A percentile compares a stretch with the other conserved stretches of the same genome.
Conservation (phyloP, 2,888 invertebrate genomes). For the Aspidapion aeneum region DNA sequence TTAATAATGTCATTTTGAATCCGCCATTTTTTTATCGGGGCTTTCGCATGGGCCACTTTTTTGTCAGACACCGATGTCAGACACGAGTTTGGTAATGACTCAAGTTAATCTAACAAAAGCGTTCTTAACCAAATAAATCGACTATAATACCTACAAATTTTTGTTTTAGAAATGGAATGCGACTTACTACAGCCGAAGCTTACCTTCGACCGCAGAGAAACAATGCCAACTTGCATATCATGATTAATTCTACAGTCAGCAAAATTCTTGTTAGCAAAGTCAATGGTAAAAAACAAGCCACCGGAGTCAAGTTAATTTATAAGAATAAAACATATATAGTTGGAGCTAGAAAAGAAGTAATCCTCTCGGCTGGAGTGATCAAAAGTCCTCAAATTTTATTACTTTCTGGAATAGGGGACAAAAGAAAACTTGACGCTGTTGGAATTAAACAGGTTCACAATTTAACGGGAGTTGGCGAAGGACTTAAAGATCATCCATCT, state of each 20-base stretch:
- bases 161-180: conserved; percentile 34
- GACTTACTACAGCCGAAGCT: conserved; percentile 55
- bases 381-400: not conserved
- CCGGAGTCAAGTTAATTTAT: conserved; percentile 58
- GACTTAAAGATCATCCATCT: conserved; percentile 57
- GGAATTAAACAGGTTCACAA: conserved; percentile 58
- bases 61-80: too few species aligned
- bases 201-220: conserved; percentile 56
- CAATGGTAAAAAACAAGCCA: conserved; percentile 47
- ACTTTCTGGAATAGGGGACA: conserved; percentile 56
- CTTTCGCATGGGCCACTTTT: too few species aligned
- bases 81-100: too few species aligned
- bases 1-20: too few species aligned
- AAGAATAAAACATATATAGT: conserved; percentile 49
- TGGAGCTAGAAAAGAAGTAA: conserved; percentile 54
- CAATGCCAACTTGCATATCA: conserved; percentile 56
- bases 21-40: too few species aligned
- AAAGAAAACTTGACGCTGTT: conserved; percentile 53
- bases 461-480: conserved; percentile 61
- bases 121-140: too few species aligned
- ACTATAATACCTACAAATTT: too few species aligned
- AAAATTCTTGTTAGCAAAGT: conserved; percentile 48
- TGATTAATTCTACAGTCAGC: conserved; percentile 58
- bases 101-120: too few species aligned
- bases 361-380: conserved; percentile 46